Conservation (phyloP, 2,797 vertebrate genomes). For the Phylloscopus collybita region DNA sequence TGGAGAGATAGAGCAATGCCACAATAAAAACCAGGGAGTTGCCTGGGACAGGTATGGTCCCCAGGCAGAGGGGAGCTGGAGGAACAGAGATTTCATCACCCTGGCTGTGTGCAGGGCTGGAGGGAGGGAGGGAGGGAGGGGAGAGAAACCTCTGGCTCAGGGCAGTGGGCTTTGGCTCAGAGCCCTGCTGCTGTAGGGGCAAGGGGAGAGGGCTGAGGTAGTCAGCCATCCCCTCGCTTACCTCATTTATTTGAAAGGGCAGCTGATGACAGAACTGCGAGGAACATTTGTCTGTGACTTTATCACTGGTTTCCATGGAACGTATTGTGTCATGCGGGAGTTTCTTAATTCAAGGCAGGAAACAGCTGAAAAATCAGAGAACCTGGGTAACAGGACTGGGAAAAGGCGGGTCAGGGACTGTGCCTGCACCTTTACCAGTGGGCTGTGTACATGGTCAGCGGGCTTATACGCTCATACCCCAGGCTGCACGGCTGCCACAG, state of each 20-base stretch:
- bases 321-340: not conserved
- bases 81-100: not conserved
- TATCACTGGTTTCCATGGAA: constrained; percentile 57
- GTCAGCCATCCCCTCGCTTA: accelerated
- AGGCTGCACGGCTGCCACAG: accelerated
- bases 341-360: constrained; percentile 3
- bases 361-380: not conserved
- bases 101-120: not conserved
- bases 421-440: accelerated
- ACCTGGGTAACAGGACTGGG: not conserved
- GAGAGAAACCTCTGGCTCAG: not conserved
- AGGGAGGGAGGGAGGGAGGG: not conserved
- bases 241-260: not conserved
- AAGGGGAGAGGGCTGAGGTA: not conserved
- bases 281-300: not conserved
- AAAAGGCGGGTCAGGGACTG: not conserved
- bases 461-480: accelerated
- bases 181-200: not conserved
- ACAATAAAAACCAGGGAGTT: accelerated
- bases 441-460: not conserved
- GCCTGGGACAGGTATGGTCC: not conserved
- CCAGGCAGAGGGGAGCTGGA: not conserved
- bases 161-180: not conserved
- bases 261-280: not conserved
- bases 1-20: not conserved